Percentiles rank a stretch among this genome's conserved stretches.
phyloP scores from a whole-genome alignment of 1,140 invertebrate genomes.

The Drosophila azteca region DNA sequence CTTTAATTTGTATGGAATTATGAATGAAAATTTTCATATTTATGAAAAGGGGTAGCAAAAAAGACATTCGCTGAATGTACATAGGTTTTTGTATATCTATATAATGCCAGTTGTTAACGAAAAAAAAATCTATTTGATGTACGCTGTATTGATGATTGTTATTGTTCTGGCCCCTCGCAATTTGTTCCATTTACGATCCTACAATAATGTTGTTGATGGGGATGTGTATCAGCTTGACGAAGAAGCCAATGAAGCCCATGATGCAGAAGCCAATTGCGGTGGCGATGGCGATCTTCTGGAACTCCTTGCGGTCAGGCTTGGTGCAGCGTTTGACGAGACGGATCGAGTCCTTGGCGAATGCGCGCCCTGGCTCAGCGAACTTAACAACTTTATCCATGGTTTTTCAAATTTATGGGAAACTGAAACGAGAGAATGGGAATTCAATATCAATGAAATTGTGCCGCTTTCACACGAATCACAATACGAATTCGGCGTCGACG shows the following conservation, averaged over 20 bases:
- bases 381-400: constrained; percentile 98
- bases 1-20: constrained; percentile 19
- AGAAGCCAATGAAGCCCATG: constrained; percentile 99
- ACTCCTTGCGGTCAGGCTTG: constrained; percentile 99
- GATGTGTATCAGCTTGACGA: constrained; percentile 99
- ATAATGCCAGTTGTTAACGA: constrained; percentile 39
- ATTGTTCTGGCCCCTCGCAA: constrained; percentile 27
- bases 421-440: constrained; percentile 4
- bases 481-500: constrained; percentile 4
- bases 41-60: constrained; percentile 24
- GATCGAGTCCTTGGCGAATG: constrained; percentile 99
- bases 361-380: constrained; percentile 96
- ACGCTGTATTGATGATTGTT: constrained; percentile 54
- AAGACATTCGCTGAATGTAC: constrained; percentile 75
- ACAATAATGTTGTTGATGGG: constrained; percentile 99
- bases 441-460: constrained; percentile 2
- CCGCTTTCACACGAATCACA: constrained; percentile 52
- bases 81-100: constrained; percentile 39
- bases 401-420: constrained; percentile 31
- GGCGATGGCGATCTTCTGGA: constrained; percentile 99
- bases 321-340: constrained; percentile 99
- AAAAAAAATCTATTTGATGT: constrained; percentile 54
- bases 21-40: constrained; percentile 64
- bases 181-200: constrained; percentile 85
- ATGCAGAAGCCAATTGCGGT: constrained; percentile 99